These are phyloP conservation scores for Ispidina picta DNA, from an alignment of 2,797 vertebrate species.

Conservation along the genomic window DNA sequence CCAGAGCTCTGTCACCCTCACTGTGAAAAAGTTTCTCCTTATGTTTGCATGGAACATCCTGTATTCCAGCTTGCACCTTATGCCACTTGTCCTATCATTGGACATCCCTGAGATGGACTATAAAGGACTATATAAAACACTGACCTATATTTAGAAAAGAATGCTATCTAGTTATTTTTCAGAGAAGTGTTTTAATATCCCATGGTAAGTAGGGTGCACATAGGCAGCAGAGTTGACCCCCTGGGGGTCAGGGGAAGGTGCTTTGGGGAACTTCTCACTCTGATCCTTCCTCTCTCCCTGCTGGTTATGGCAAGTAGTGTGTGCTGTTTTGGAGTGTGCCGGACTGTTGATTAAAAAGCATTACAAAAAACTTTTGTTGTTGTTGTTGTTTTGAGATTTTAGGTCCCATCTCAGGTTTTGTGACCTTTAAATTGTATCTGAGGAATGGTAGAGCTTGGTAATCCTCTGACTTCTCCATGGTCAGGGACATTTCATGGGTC, in stretches of 20 bases:
- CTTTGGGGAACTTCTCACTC: not conserved
- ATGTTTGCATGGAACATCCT: too few relatives aligned
- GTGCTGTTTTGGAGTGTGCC: not conserved
- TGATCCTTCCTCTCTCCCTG: not conserved
- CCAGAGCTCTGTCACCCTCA: too few relatives aligned
- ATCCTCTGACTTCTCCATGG: not conserved
- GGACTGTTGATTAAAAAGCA: not conserved
- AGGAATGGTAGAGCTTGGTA: not conserved
- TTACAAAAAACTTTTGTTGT: not conserved
- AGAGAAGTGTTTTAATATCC: not conserved
- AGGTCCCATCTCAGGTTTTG: not conserved
- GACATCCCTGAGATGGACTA: too few relatives aligned
- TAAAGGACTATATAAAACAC: not conserved
- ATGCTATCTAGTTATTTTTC: not conserved
- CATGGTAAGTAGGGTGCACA: rapidly evolving
- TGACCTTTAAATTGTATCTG: not conserved
- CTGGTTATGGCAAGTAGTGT: not conserved
- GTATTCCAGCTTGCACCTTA: too few relatives aligned
- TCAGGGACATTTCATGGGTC: not conserved
- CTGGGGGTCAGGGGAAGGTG: not conserved
- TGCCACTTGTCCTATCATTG: too few relatives aligned
- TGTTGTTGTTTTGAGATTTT: not conserved
- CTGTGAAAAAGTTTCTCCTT: too few relatives aligned
- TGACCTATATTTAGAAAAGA: not conserved
- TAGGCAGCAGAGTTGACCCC: not conserved